Evolutionary conservation across 2,797 vertebrate species (phyloP).

Genomic region (Melanogrammus aeglefinus): DNA sequence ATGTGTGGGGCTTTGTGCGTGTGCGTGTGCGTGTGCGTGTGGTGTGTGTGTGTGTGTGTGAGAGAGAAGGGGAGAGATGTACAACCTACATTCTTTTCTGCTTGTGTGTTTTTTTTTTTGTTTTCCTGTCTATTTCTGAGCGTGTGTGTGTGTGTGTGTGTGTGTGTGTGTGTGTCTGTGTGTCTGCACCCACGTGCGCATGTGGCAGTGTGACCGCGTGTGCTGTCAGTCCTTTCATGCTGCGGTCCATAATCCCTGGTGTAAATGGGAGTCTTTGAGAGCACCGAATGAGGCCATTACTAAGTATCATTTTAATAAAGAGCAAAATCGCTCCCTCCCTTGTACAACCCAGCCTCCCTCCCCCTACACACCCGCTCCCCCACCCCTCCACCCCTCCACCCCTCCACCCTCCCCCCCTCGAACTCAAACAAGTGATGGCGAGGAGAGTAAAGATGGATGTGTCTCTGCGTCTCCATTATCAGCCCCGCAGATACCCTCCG

Average conservation of each 20-base stretch:
- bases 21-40: conserved; percentile 29
- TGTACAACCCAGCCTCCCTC: conserved; percentile 23
- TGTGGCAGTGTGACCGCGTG: conserved; percentile 36
- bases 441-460: conserved; percentile 59
- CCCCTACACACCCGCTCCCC: conserved; percentile 18
- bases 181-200: background rate
- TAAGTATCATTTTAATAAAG: conserved; percentile 81
- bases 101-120: background rate
- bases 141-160: background rate
- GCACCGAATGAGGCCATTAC: conserved; percentile 82
- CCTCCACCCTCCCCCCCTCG: background rate
- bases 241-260: conserved; percentile 68
- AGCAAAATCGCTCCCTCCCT: conserved; percentile 60
- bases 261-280: conserved; percentile 81
- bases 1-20: conserved; percentile 16
- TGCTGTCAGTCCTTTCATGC: conserved; percentile 65
- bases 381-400: background rate
- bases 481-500: conserved; percentile 41
- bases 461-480: conserved; percentile 57
- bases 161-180: background rate
- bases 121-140: background rate
- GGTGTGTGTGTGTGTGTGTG: conserved; percentile 10
- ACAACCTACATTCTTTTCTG: background rate
- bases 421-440: background rate
- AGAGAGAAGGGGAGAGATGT: background rate